Conservation (phyloP, 2,797 vertebrate genomes). For the Chromobotia macracanthus region DNA sequence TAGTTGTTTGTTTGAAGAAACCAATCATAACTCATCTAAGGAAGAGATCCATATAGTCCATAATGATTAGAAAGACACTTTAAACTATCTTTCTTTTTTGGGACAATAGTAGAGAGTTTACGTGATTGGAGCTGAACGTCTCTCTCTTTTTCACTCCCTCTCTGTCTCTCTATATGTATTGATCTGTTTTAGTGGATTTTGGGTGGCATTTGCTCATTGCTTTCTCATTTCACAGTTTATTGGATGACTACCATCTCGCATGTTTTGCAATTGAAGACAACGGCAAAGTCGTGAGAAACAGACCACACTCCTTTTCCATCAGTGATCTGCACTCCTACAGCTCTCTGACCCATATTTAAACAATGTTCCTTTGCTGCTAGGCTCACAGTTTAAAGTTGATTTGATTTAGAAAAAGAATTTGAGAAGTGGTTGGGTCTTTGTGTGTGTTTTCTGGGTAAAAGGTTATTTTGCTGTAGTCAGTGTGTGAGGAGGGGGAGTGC, state of each 20-base stretch:
- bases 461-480: constrained; percentile 47
- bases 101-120: constrained; percentile 21
- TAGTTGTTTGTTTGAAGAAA: constrained; percentile 27
- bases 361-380: constrained; percentile 49
- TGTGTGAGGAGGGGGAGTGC: background rate
- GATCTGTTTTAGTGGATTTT: constrained; percentile 51
- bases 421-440: constrained; percentile 26
- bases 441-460: constrained; percentile 60
- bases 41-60: constrained; percentile 7
- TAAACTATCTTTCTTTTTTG: constrained; percentile 15
- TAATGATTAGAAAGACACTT: background rate
- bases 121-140: constrained; percentile 14
- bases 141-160: background rate
- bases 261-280: constrained; percentile 51
- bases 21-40: constrained; percentile 25
- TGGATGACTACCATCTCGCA: constrained; percentile 43
- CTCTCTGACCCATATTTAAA: constrained; percentile 47
- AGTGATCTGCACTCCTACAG: background rate
- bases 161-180: constrained; percentile 10
- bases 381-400: constrained; percentile 46
- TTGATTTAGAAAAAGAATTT: constrained; percentile 48
- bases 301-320: constrained; percentile 15
- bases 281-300: constrained; percentile 16
- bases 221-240: constrained; percentile 37
- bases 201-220: constrained; percentile 55